Base-by-base conservation (phyloP, 1,140 invertebrate genomes). In the Rhyacophila brunnea region DNA sequence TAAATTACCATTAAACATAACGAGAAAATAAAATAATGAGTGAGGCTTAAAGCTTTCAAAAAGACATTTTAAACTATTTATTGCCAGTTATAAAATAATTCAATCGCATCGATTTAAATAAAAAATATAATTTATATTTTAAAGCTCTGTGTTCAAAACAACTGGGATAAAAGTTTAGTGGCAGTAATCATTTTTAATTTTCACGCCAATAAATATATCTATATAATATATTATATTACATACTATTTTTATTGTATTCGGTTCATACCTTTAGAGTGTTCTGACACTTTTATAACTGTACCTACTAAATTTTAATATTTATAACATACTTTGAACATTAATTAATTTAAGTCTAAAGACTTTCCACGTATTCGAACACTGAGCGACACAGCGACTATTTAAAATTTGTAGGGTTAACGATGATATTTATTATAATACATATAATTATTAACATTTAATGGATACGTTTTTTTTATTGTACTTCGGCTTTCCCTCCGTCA, bases 321-420 rank as follows among this genome's bases (percentile, higher is more conserved):
- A 51, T 49, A 40, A 48, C 40, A 48, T 48, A 32, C 43, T 57
- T 38, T 57, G 45, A 57, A 57, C 54, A 57, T 35, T 40, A 13
- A n/a, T n/a, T n/a, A 40, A 28, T 28, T 57, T 48, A 57, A 48
- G 45, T 57, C 54, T 57, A 57, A 42, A 45, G 46, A 57, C 54
- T 57, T 57, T 17, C 10, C 43, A 45, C 36, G 10, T 45, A 28
- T 57, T 48, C 5, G 19, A 57, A 57, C 54, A 49, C 48, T 57
- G 54, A 57, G 28, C 43, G 45, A 57, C 46, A 35, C n/a, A n/a
- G n/a, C n/a, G n/a, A 48, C 54, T 57, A 57, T 47, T 53, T 53
- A 53, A 42, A 46, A 52, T 40, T 49, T 48, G 18, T 38, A 52
- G 18, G 23, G 38, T 6, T 13, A 40, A 40, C 11, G 11, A 40